Evolutionary conservation across 2,113 vertebrate genomes (phyloP).

Genomic region (Papio anubis): DNA sequence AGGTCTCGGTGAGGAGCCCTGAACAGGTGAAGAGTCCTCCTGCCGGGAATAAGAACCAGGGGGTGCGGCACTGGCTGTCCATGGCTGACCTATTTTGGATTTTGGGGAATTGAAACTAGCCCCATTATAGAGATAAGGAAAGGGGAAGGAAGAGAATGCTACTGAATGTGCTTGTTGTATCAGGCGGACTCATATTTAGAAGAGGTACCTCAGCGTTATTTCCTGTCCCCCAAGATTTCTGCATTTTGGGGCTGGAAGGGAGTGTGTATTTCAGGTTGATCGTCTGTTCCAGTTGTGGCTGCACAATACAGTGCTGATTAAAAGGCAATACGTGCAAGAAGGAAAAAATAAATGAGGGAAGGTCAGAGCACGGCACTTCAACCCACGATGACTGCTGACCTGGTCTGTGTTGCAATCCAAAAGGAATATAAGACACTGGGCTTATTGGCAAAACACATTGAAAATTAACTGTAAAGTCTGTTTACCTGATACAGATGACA

Average conservation of each 20-base stretch:
- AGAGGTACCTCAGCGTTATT: fast-evolving
- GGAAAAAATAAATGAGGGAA: neutral
- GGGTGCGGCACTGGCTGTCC: fast-evolving
- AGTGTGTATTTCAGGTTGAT: fast-evolving
- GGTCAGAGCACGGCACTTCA: fast-evolving
- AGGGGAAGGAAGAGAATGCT: neutral
- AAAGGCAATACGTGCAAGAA: neutral
- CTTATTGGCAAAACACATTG: neutral
- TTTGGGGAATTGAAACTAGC: neutral
- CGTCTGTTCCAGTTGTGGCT: too few relatives aligned
- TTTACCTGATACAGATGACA: neutral
- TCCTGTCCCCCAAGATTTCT: neutral
- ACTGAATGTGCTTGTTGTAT: fast-evolving
- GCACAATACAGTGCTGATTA: fast-evolving
- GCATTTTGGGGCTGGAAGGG: neutral
- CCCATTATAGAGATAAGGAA: neutral
- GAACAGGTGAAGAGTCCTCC: fast-evolving
- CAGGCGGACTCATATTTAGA: too few relatives aligned
- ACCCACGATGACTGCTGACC: fast-evolving
- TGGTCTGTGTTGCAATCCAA: neutral
- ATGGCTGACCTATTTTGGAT: neutral
- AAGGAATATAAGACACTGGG: fast-evolving
- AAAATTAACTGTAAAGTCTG: neutral
- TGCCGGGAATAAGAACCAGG: neutral
- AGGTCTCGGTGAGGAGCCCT: fast-evolving